A percentile compares a stretch with the other conserved stretches of the same genome.
Evolutionary conservation across 1,140 invertebrate genomes (phyloP).

Genomic region (Drosophila kanapiae): DNA sequence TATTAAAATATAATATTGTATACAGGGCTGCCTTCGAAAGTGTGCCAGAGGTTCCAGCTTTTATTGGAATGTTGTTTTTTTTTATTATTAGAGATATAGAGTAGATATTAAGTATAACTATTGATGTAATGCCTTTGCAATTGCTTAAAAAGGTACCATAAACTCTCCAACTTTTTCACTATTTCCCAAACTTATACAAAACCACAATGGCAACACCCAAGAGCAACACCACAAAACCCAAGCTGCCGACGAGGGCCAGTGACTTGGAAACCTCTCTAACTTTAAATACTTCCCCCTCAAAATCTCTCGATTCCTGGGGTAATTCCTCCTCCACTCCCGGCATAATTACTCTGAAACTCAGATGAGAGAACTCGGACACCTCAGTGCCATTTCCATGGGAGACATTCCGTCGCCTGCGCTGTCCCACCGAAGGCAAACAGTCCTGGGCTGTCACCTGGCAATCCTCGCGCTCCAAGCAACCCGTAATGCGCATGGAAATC

Average conservation of each 20-base stretch:
- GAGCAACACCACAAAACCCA: constrained; percentile 68
- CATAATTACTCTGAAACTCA: constrained; percentile 73
- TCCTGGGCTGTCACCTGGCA: constrained; percentile 84
- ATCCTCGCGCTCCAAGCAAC: constrained; percentile 88
- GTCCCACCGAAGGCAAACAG: constrained; percentile 45
- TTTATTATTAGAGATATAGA: no score
- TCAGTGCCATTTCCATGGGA: constrained; percentile 39
- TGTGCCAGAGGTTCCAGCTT: no score
- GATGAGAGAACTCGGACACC: constrained; percentile 65
- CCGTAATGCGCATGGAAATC: constrained; percentile 87
- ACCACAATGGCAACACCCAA: constrained; percentile 59
- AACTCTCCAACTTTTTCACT: background rate
- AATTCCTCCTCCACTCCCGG: constrained; percentile 8
- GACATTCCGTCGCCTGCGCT: constrained; percentile 60
- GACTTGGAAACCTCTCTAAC: constrained; percentile 34
- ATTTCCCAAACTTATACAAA: constrained; percentile 61
- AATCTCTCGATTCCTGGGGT: background rate
- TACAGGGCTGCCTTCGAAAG: no score
- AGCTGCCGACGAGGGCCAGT: constrained; percentile 53
- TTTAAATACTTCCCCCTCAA: background rate
- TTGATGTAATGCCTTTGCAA: background rate
- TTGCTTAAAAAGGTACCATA: background rate
- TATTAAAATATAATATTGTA: no score
- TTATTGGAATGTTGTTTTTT: no score
- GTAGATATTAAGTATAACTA: no score